A percentile compares a stretch with the other conserved stretches of the same genome.
Conservation (phyloP, 2,113 vertebrate species). For the Argyrosomus japonicus region DNA sequence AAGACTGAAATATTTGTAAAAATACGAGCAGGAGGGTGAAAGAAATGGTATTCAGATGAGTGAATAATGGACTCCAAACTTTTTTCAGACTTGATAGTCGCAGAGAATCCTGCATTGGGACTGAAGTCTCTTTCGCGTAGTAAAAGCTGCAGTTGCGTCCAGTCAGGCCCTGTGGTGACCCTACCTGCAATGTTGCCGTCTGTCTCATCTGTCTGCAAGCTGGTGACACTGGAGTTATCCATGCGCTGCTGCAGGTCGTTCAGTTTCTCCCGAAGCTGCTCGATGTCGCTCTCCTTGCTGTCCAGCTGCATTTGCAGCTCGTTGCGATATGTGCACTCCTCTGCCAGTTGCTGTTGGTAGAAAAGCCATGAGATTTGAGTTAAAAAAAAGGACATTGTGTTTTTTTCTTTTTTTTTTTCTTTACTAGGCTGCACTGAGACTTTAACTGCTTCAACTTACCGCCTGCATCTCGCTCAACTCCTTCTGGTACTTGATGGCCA, state of each 20-base stretch:
- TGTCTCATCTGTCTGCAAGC: constrained; percentile 92
- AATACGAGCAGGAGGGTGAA: background rate
- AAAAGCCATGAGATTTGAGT: background rate
- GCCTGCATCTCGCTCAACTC: constrained; percentile 96
- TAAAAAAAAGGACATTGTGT: background rate
- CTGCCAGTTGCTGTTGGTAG: constrained; percentile 90
- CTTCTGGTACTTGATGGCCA: constrained; percentile 97
- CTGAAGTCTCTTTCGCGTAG: background rate
- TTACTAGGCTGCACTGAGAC: background rate
- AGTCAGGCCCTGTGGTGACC: background rate
- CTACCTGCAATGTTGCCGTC: constrained; percentile 95
- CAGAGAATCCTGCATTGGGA: background rate
- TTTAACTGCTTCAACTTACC: constrained; percentile 83
- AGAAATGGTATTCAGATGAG: background rate
- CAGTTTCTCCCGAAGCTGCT: constrained; percentile 94
- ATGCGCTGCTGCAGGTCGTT: constrained; percentile 92
- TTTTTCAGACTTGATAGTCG: background rate
- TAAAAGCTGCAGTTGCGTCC: background rate
- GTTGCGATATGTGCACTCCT: constrained; percentile 92
- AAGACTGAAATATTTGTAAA: background rate
- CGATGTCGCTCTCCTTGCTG: constrained; percentile 99
- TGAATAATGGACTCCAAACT: background rate
- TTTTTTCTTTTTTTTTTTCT: background rate
- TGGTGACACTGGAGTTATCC: constrained; percentile 95
- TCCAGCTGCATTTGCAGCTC: constrained; percentile 98